Conservation (phyloP, 1,140 invertebrate species). For the Aricia agestis region DNA sequence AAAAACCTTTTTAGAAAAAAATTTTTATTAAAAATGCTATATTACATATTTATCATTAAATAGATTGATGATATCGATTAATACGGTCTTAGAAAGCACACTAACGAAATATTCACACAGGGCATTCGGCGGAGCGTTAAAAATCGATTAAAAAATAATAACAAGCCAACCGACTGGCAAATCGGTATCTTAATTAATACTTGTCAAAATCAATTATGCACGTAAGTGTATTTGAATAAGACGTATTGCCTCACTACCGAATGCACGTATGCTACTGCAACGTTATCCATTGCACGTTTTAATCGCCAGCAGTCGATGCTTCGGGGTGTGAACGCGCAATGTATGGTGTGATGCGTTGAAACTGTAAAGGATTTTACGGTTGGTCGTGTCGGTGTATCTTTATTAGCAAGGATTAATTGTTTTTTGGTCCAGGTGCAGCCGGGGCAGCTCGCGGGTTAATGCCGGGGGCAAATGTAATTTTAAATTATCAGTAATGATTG, state of each 20-base stretch:
- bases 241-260: slow-evolving; percentile 40
- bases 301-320: background rate
- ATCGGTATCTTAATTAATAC: slow-evolving; percentile 59
- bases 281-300: slow-evolving; percentile 23
- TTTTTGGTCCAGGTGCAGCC: slow-evolving; percentile 40
- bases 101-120: slow-evolving; percentile 41
- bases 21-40: too few relatives aligned
- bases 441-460: slow-evolving; percentile 15
- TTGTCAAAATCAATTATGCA: slow-evolving; percentile 67
- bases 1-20: too few relatives aligned
- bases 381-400: slow-evolving; percentile 43
- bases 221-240: slow-evolving; percentile 57
- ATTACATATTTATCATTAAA: too few relatives aligned
- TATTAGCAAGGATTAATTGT: slow-evolving; percentile 53
- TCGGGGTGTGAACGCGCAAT: background rate
- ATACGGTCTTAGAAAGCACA: too few relatives aligned
- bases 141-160: slow-evolving; percentile 55
- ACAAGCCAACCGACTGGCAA: slow-evolving; percentile 46
- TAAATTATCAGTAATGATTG: slow-evolving; percentile 4
- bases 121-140: slow-evolving; percentile 46
- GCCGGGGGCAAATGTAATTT: slow-evolving; percentile 10
- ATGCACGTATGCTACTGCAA: background rate
- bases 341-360: background rate
- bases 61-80: too few relatives aligned
- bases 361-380: slow-evolving; percentile 42